A percentile compares a stretch with the other conserved stretches of the same genome.
phyloP scores from a whole-genome alignment of 2,888 invertebrate genomes.

The Dynastes grantii region DNA sequence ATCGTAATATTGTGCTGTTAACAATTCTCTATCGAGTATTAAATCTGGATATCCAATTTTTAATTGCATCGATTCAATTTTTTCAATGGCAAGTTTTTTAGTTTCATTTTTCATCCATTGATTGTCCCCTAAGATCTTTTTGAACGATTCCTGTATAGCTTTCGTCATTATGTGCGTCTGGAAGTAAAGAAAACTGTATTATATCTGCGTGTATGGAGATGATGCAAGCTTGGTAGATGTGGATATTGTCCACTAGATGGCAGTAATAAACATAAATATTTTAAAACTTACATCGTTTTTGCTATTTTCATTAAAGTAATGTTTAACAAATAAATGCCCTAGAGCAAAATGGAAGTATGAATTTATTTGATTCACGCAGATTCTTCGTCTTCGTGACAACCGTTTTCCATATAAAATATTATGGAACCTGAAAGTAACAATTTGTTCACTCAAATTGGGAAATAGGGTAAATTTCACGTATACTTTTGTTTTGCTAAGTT shows the following conservation, averaged over 20 bases:
- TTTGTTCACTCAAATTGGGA: background rate
- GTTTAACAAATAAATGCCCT: constrained; percentile 91
- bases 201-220: background rate
- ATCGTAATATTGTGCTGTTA: constrained; percentile 86
- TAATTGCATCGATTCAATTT: constrained; percentile 88
- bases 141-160: constrained; percentile 88
- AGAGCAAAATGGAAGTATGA: constrained; percentile 88
- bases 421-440: constrained; percentile 76
- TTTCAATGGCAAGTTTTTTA: constrained; percentile 84
- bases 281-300: constrained; percentile 76
- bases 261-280: background rate
- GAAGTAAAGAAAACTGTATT: background rate
- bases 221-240: too few species aligned
- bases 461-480: background rate
- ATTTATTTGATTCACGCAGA: constrained; percentile 88
- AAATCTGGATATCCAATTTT: constrained; percentile 96
- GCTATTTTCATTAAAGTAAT: constrained; percentile 92
- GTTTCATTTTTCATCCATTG: constrained; percentile 91
- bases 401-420: constrained; percentile 84
- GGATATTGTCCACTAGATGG: background rate
- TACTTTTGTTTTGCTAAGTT: constrained; percentile 82
- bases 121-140: constrained; percentile 83
- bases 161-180: constrained; percentile 87
- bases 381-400: constrained; percentile 91
- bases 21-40: constrained; percentile 80